A percentile compares a stretch with the other conserved stretches of the same genome.
These are phyloP conservation scores for Rhyacichthys aspro DNA, from an alignment of 2,797 vertebrate genomes.

Conservation along the genomic window DNA sequence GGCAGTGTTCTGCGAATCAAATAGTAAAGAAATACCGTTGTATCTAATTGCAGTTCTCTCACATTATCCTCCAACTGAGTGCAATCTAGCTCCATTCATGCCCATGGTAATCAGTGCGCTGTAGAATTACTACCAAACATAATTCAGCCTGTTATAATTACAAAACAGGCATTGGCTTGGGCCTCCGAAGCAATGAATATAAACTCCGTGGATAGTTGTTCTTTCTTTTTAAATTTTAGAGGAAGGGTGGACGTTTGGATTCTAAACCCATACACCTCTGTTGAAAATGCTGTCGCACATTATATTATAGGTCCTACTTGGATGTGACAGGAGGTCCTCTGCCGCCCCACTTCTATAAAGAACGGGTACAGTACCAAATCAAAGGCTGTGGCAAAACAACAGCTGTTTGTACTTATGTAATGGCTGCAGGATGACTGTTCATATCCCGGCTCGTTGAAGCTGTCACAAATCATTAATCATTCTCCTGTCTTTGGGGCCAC, in stretches of 20 bases:
- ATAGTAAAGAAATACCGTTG: constrained; percentile 72
- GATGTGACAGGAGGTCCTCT: constrained; percentile 49
- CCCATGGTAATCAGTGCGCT: constrained; percentile 66
- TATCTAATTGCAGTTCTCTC: constrained; percentile 77
- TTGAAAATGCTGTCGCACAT: constrained; percentile 32
- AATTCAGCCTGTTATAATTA: constrained; percentile 75
- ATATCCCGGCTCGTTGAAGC: constrained; percentile 78
- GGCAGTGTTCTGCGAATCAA: constrained; percentile 71
- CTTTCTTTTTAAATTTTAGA: constrained; percentile 39
- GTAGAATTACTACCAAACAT: constrained; percentile 70
- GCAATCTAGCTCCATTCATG: constrained; percentile 80
- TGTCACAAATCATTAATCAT: constrained; percentile 81
- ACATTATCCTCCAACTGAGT: constrained; percentile 66
- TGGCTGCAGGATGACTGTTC: constrained; percentile 80
- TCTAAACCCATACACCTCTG: constrained; percentile 21
- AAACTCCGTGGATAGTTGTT: constrained; percentile 45
- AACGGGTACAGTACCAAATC: constrained; percentile 64
- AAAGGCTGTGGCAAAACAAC: constrained; percentile 70
- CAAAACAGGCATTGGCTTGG: constrained; percentile 65
- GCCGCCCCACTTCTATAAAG: constrained; percentile 32
- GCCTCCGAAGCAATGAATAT: constrained; percentile 53
- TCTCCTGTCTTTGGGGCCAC: constrained; percentile 70
- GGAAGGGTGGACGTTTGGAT: constrained; percentile 23
- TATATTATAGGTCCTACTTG: constrained; percentile 36
- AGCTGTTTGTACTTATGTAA: constrained; percentile 84